Evolutionary conservation across 2,113 vertebrate species (phyloP).

Genomic region (Hippocampus zosterae): DNA sequence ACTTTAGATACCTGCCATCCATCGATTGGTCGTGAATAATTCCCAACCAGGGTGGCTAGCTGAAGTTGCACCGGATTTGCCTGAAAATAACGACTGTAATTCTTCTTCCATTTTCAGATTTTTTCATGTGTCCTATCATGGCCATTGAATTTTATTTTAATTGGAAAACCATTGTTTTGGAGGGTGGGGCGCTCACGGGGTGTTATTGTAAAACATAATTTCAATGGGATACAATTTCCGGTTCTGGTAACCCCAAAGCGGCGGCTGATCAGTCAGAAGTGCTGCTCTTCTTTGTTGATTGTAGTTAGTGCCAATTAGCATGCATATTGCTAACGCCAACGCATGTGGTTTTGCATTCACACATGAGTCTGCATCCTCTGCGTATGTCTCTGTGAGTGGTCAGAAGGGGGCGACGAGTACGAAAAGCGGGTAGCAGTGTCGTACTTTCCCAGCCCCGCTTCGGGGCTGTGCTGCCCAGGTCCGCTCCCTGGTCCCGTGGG

Average conservation of each 20-base stretch:
- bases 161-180: neutral
- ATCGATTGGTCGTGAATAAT: no score
- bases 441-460: slow-evolving; percentile 78
- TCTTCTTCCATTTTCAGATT: neutral
- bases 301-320: slow-evolving; percentile 5
- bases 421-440: slow-evolving; percentile 82
- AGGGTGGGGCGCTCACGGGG: neutral
- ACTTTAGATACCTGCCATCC: no score
- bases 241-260: neutral
- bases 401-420: slow-evolving; percentile 89
- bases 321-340: slow-evolving; percentile 49
- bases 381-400: slow-evolving; percentile 90
- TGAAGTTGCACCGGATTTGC: neutral
- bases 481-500: slow-evolving; percentile 66
- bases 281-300: neutral
- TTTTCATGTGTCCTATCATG: neutral
- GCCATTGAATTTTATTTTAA: neutral
- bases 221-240: neutral
- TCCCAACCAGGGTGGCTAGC: no score
- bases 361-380: slow-evolving; percentile 97
- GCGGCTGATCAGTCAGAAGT: neutral
- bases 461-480: slow-evolving; percentile 56
- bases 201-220: no score
- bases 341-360: slow-evolving; percentile 57
- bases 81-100: neutral